Conservation (phyloP, 2,797 vertebrate species). For the Hephaestus fuliginosus region DNA sequence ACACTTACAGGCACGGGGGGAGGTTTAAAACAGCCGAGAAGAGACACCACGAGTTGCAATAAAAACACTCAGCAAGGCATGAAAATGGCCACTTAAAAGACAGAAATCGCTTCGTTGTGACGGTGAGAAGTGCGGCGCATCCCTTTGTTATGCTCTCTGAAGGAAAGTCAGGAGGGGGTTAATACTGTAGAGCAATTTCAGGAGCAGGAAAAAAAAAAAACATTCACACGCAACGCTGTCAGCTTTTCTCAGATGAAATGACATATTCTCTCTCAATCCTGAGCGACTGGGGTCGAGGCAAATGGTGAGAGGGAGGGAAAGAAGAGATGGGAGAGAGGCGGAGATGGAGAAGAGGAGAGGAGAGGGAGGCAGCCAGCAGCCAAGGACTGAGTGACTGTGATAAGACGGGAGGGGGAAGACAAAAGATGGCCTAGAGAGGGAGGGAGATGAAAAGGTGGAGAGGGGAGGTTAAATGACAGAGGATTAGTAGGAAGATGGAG, state of each 20-base stretch:
- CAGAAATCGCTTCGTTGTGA: constrained; percentile 20
- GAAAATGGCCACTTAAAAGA: constrained; percentile 39
- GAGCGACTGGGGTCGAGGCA: constrained; percentile 30
- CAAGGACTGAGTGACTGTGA: constrained; percentile 73
- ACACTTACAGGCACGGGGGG: neutral
- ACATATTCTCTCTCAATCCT: constrained; percentile 51
- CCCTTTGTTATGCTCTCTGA: constrained; percentile 31
- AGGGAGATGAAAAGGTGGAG: constrained; percentile 55
- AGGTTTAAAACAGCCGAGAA: constrained; percentile 11
- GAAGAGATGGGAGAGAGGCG: constrained; percentile 1
- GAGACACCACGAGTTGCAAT: neutral
- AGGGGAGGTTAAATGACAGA: constrained; percentile 58
- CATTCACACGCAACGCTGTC: constrained; percentile 31
- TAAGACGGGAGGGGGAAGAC: constrained; percentile 63
- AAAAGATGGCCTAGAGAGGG: constrained; percentile 64
- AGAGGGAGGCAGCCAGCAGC: constrained; percentile 55
- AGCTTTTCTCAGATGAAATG: constrained; percentile 52
- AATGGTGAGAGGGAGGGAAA: neutral
- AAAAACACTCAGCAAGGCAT: constrained; percentile 50
- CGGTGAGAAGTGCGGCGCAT: neutral
- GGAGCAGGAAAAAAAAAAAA: constrained; percentile 9
- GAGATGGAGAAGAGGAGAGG: neutral
- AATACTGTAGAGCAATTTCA: constrained; percentile 42
- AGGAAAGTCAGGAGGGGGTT: constrained; percentile 53
- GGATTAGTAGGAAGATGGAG: constrained; percentile 74